Evolutionary conservation across 2,113 vertebrate genomes (phyloP).

Genomic region (Romanogobio albipinnatus): DNA sequence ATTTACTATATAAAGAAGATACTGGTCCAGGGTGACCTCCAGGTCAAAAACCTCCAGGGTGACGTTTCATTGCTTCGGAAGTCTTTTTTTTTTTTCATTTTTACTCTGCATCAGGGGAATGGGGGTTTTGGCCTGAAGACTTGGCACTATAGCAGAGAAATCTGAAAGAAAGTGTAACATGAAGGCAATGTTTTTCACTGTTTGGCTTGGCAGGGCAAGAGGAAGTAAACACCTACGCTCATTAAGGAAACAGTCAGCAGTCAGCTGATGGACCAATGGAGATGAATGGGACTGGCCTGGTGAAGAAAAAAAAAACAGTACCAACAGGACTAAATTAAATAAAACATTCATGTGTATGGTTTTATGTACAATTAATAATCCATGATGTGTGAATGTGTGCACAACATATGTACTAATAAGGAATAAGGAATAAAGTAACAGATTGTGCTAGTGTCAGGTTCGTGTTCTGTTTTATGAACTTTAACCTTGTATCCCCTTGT

Average conservation of each 20-base stretch:
- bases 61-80: constrained; percentile 54
- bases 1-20: constrained; percentile 23
- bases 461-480: too few relatives aligned
- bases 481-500: too few relatives aligned
- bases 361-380: not conserved
- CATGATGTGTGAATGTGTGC: not conserved
- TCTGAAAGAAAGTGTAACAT: constrained; percentile 51
- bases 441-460: not conserved
- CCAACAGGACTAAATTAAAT: constrained; percentile 12
- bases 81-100: constrained; percentile 40
- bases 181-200: constrained; percentile 46
- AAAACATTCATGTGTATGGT: not conserved
- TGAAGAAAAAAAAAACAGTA: not conserved
- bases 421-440: not conserved
- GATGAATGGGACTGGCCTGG: constrained; percentile 10
- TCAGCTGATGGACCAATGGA: constrained; percentile 1
- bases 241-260: constrained; percentile 24
- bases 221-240: constrained; percentile 51
- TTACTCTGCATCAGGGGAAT: constrained; percentile 48
- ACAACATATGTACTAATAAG: not conserved
- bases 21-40: constrained; percentile 36
- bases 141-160: constrained; percentile 41
- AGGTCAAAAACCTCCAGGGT: constrained; percentile 10
- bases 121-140: constrained; percentile 31
- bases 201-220: constrained; percentile 61